phyloP scores from a whole-genome alignment of 1,140 invertebrate species.

The Solenopsis invicta region DNA sequence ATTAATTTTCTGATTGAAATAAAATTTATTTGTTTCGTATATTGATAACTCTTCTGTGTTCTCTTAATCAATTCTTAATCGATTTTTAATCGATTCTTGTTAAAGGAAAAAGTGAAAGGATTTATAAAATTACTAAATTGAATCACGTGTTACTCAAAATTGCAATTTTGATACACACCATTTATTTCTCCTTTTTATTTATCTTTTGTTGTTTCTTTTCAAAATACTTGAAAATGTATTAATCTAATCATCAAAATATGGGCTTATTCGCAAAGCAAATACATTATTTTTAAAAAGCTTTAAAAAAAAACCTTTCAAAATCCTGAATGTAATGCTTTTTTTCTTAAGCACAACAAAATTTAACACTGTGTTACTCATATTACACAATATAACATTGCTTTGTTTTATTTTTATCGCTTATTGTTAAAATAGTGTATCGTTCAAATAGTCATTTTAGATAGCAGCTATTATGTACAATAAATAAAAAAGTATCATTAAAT shows the following conservation, averaged over 20 bases:
- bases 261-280: background rate
- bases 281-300: background rate
- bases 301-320: background rate
- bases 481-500: background rate
- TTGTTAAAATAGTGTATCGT: background rate
- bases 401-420: background rate
- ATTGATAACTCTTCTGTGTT: background rate
- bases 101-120: background rate
- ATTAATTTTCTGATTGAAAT: background rate
- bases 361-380: background rate
- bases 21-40: background rate
- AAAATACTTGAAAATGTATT: background rate
- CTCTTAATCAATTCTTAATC: background rate
- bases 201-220: background rate
- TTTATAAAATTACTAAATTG: slow-evolving; percentile 2
- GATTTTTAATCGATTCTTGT: background rate
- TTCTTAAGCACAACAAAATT: background rate
- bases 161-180: background rate
- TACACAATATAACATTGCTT: background rate
- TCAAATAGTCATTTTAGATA: background rate
- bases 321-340: background rate
- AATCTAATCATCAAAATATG: background rate
- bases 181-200: background rate
- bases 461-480: background rate
- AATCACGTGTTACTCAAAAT: background rate